Percentiles rank a stretch among this genome's conserved stretches.
Evolutionary conservation across 1,140 invertebrate genomes (phyloP).

Genomic region (Nephila pilipes): DNA sequence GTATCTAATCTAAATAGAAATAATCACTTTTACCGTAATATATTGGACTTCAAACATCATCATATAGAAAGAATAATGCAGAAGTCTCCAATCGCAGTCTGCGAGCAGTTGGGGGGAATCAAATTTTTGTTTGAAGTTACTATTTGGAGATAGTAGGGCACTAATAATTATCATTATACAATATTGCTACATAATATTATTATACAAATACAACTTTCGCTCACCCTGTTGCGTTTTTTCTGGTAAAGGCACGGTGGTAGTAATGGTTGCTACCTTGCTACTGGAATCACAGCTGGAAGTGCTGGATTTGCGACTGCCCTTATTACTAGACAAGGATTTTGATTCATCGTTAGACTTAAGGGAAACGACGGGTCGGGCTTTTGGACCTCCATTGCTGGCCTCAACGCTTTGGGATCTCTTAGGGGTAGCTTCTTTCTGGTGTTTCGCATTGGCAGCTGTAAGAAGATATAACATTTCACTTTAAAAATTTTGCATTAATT

Average conservation of each 20-base stretch:
- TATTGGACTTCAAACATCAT: no score
- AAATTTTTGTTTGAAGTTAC: no score
- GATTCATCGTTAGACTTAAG: conserved; percentile 10
- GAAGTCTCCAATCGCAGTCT: no score
- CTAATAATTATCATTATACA: no score
- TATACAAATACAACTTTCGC: no score
- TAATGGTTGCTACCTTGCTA: neutral
- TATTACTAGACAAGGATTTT: neutral
- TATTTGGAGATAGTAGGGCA: no score
- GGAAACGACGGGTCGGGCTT: neutral
- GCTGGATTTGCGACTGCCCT: conserved; percentile 63
- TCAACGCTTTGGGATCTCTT: conserved; percentile 73
- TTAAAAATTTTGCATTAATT: no score
- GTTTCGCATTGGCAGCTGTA: neutral
- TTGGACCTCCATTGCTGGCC: conserved; percentile 57
- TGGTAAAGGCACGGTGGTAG: neutral
- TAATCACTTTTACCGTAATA: no score
- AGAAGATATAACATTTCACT: neutral
- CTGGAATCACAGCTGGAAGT: conserved; percentile 66
- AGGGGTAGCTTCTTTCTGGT: conserved; percentile 26
- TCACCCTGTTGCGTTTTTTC: conserved; percentile 5
- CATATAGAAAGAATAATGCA: no score
- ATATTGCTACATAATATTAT: no score
- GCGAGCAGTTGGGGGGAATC: no score
- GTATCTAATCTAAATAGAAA: no score